phyloP scores from a whole-genome alignment of 2,113 vertebrate genomes.

The Oophaga pumilio region DNA sequence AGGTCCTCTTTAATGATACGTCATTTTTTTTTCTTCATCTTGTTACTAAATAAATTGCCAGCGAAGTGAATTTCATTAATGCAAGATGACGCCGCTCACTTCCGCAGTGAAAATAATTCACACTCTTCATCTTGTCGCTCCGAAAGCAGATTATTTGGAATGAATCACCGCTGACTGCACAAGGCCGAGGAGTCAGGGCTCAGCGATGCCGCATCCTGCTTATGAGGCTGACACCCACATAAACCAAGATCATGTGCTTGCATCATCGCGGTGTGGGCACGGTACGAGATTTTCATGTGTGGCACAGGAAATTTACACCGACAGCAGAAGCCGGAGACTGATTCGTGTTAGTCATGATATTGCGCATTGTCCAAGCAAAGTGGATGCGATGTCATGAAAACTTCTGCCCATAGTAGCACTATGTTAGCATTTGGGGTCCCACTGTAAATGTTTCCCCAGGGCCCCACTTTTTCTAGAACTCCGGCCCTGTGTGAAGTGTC shows the following conservation, averaged over 20 bases:
- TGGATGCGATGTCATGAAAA: too few relatives aligned
- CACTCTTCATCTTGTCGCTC: constrained; percentile 32
- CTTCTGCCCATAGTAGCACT: too few relatives aligned
- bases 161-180: constrained; percentile 43
- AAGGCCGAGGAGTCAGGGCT: constrained; percentile 19
- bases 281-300: not conserved
- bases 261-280: constrained; percentile 13
- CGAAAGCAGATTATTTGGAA: constrained; percentile 28
- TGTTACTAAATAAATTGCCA: not conserved
- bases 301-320: constrained; percentile 24
- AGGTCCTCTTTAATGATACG: not conserved
- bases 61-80: constrained; percentile 27
- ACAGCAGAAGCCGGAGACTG: not conserved
- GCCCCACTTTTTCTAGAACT: too few relatives aligned
- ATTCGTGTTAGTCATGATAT: constrained; percentile 12
- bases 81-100: not conserved
- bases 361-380: too few relatives aligned
- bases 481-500: not conserved
- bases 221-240: constrained; percentile 35
- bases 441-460: too few relatives aligned
- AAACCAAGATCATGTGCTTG: not conserved
- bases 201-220: not conserved
- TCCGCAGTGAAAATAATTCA: constrained; percentile 33
- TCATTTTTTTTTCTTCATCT: not conserved
- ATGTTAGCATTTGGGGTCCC: too few relatives aligned